A percentile compares a stretch with the other conserved stretches of the same genome.
Evolutionary conservation across 2,797 vertebrate genomes (phyloP).

Genomic region (Cottoperca gobio): DNA sequence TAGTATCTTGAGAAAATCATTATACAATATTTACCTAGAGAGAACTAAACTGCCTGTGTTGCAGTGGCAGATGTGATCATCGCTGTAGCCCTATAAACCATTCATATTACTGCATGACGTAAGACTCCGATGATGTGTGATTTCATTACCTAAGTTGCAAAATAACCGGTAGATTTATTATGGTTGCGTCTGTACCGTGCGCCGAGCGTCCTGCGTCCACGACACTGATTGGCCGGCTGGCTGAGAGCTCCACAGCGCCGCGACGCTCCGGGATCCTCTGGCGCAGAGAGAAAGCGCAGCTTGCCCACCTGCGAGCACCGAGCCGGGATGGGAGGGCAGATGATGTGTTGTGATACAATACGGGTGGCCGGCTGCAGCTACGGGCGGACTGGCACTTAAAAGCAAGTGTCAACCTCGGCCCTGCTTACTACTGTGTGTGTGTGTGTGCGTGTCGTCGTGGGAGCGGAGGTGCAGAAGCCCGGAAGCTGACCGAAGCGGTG

Average conservation of each 20-base stretch:
- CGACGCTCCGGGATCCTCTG: conserved; percentile 68
- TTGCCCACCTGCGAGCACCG: conserved; percentile 62
- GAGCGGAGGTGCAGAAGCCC: conserved; percentile 60
- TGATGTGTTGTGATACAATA: conserved; percentile 73
- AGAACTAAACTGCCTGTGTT: background rate
- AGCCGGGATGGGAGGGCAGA: conserved; percentile 63
- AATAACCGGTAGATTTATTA: conserved; percentile 62
- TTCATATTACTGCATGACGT: conserved; percentile 61
- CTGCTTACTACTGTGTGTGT: conserved; percentile 30
- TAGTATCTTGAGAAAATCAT: background rate
- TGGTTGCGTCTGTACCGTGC: conserved; percentile 56
- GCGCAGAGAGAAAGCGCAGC: conserved; percentile 78
- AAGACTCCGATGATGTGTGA: conserved; percentile 70
- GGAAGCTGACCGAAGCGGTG: conserved; percentile 67
- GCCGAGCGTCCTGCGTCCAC: conserved; percentile 67
- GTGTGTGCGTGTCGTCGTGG: conserved; percentile 44
- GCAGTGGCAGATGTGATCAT: background rate
- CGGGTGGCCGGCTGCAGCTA: conserved; percentile 71
- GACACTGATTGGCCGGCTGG: conserved; percentile 72
- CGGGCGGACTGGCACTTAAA: conserved; percentile 70
- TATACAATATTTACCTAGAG: background rate
- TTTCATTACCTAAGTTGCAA: conserved; percentile 74
- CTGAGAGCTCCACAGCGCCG: conserved; percentile 62
- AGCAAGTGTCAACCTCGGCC: conserved; percentile 62
- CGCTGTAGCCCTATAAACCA: background rate